Evolutionary conservation across 2,113 vertebrate genomes (phyloP).

Genomic region (Leucoraja erinaceus): DNA sequence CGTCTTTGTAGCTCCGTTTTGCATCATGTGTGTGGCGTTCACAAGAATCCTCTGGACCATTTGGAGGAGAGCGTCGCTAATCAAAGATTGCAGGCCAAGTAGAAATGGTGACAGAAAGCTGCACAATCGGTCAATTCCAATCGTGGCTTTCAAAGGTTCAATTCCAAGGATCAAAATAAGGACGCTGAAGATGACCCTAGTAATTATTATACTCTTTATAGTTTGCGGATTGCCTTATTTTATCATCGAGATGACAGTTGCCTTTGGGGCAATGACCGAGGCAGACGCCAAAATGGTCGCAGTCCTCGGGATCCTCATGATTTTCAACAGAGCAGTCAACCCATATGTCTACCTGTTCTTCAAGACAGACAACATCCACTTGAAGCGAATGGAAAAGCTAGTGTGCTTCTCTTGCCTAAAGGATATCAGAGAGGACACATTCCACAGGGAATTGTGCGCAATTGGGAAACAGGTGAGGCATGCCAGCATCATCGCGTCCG

Average conservation of each 20-base stretch:
- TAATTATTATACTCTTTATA: slow-evolving; percentile 50
- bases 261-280: slow-evolving; percentile 38
- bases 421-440: slow-evolving; percentile 39
- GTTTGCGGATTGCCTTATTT: slow-evolving; percentile 56
- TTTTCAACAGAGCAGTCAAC: slow-evolving; percentile 50
- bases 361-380: slow-evolving; percentile 44
- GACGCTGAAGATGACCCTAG: slow-evolving; percentile 56
- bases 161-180: slow-evolving; percentile 52
- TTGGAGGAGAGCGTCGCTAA: background rate
- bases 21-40: slow-evolving; percentile 42
- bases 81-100: background rate
- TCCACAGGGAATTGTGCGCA: slow-evolving; percentile 39
- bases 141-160: slow-evolving; percentile 37
- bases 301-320: slow-evolving; percentile 48
- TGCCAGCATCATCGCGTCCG: slow-evolving; percentile 17
- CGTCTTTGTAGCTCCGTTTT: slow-evolving; percentile 51
- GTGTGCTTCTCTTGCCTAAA: slow-evolving; percentile 43
- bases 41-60: slow-evolving; percentile 39
- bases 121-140: slow-evolving; percentile 20
- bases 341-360: slow-evolving; percentile 58
- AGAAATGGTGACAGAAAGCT: background rate
- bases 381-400: slow-evolving; percentile 41
- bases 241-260: slow-evolving; percentile 47
- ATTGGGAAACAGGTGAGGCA: slow-evolving; percentile 34
- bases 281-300: slow-evolving; percentile 39